Evolutionary conservation across 2,113 vertebrate genomes (phyloP).

Genomic region (Zosterops japonicus): DNA sequence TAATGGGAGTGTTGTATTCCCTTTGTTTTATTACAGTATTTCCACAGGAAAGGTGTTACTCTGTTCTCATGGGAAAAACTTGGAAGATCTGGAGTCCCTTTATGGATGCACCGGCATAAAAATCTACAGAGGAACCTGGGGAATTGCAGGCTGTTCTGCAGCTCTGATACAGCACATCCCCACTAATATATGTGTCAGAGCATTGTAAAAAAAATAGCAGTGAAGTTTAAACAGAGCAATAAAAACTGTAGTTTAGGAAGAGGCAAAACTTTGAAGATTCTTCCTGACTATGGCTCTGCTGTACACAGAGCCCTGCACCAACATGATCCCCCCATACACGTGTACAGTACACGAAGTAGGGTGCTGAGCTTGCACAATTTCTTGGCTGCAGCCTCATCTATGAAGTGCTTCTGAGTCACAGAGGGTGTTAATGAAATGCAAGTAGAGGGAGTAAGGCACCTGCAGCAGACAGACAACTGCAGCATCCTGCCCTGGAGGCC

Average conservation of each 20-base stretch:
- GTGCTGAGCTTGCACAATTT: background rate
- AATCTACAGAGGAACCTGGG: constrained; percentile 63
- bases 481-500: background rate
- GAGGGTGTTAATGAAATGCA: background rate
- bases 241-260: constrained; percentile 61
- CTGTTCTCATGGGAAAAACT: constrained; percentile 62
- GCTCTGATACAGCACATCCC: constrained; percentile 33
- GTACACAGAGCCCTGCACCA: background rate
- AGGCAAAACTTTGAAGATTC: constrained; percentile 42
- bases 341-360: accelerated
- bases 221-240: constrained; percentile 61
- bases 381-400: background rate
- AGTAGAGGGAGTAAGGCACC: background rate
- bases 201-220: constrained; percentile 53
- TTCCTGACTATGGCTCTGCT: background rate
- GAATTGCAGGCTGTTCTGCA: constrained; percentile 66
- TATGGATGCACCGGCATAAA: constrained; percentile 46
- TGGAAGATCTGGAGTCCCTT: constrained; percentile 61
- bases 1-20: constrained; percentile 63
- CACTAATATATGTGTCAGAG: constrained; percentile 38
- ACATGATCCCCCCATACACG: accelerated
- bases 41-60: constrained; percentile 67
- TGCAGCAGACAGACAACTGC: background rate
- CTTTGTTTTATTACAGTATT: constrained; percentile 74
- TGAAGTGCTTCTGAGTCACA: background rate